Evolutionary conservation across 1,140 invertebrate genomes (phyloP).

Genomic region (Rhopalosiphum padi): DNA sequence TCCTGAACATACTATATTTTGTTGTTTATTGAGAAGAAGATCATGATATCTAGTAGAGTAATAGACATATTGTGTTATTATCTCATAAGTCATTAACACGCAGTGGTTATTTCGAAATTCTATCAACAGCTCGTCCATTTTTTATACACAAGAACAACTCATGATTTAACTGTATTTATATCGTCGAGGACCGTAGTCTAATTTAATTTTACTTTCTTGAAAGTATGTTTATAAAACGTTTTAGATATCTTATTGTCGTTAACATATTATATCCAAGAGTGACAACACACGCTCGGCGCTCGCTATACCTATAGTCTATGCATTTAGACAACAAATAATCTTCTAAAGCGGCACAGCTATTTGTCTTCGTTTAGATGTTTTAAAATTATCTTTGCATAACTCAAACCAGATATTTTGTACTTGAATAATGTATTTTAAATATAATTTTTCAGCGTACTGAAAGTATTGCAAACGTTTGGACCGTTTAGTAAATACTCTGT

Average conservation of each 20-base stretch:
- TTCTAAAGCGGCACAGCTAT: neutral
- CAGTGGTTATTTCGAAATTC: neutral
- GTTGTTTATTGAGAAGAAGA: neutral
- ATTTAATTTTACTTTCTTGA: neutral
- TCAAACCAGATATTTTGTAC: neutral
- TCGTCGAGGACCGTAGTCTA: neutral
- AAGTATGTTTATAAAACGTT: neutral
- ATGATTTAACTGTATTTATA: neutral
- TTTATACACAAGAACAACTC: neutral
- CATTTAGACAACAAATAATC: neutral
- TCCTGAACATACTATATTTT: neutral
- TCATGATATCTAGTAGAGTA: neutral
- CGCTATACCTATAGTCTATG: no score
- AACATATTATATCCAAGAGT: neutral
- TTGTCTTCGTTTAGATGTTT: neutral
- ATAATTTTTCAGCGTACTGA: neutral
- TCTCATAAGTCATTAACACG: neutral
- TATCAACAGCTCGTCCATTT: neutral
- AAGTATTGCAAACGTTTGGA: neutral
- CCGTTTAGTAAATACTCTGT: neutral
- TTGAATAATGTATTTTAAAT: neutral
- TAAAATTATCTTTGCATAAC: neutral
- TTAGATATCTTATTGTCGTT: neutral
- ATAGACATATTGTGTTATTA: neutral
- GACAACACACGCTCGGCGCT: no score